Evolutionary conservation across 2,113 vertebrate species (phyloP).

Genomic region (Corvus hawaiiensis): DNA sequence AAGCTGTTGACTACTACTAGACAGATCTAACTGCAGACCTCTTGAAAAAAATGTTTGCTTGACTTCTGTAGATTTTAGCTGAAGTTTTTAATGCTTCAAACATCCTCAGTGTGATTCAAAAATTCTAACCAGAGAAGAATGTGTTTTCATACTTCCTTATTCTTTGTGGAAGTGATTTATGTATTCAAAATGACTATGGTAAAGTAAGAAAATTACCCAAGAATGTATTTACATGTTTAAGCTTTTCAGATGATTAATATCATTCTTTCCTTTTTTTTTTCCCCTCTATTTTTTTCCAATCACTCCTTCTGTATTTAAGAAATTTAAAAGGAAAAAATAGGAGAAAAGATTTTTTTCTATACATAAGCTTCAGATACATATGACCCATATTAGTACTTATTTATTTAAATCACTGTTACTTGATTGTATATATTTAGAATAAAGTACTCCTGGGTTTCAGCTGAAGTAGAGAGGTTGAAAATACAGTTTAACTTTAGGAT

Average conservation of each 20-base stretch:
- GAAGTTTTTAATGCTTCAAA: background rate
- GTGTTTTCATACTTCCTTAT: background rate
- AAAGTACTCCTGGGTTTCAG: background rate
- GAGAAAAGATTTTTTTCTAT: background rate
- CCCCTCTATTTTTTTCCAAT: background rate
- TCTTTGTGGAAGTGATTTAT: background rate
- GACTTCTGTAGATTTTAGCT: background rate
- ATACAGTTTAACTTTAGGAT: background rate
- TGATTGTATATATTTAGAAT: background rate
- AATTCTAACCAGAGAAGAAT: background rate
- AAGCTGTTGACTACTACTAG: background rate
- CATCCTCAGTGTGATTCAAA: background rate
- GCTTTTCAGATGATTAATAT: background rate
- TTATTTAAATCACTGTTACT: background rate
- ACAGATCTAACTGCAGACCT: background rate
- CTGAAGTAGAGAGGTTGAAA: background rate
- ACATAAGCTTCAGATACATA: background rate
- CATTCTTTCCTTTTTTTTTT: background rate
- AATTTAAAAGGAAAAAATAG: background rate
- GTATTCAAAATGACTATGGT: background rate
- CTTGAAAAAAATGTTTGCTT: background rate
- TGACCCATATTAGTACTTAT: background rate
- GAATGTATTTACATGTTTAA: background rate
- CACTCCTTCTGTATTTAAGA: background rate
- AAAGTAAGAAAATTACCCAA: background rate